Conservation (phyloP, 2,797 vertebrate genomes). For the Trachops cirrhosus region DNA sequence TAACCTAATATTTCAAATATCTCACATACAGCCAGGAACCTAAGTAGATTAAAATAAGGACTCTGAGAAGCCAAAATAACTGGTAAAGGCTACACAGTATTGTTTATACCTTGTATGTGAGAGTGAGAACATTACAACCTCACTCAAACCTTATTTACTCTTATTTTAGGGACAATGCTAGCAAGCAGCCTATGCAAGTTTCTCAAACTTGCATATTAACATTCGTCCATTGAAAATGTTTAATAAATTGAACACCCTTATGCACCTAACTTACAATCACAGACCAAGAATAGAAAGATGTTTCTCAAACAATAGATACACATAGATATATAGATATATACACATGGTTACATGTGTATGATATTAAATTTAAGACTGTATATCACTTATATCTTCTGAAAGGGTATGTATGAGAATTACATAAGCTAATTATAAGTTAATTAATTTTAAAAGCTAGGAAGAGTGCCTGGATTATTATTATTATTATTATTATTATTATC, state of each 20-base stretch:
- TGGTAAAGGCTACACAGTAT: neutral
- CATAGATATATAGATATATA: neutral
- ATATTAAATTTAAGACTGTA: neutral
- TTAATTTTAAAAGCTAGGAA: neutral
- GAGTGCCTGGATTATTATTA: neutral
- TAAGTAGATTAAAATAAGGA: neutral
- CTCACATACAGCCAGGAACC: neutral
- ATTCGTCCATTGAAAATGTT: neutral
- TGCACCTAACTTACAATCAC: neutral
- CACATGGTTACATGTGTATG: neutral
- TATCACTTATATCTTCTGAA: neutral
- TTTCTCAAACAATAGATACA: neutral
- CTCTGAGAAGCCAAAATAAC: neutral
- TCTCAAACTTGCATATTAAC: neutral
- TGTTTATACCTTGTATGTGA: neutral
- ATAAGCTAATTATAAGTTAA: neutral
- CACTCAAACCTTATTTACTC: neutral
- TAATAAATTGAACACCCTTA: neutral
- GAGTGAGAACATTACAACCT: neutral
- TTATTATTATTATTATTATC: neutral
- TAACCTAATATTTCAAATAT: constrained; percentile 13
- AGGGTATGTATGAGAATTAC: neutral
- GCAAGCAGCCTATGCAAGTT: neutral
- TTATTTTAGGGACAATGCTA: neutral
- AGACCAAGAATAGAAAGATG: neutral